Conservation (phyloP, 92 coral and sea anemone genomes). For the Heliopora coerulea region DNA sequence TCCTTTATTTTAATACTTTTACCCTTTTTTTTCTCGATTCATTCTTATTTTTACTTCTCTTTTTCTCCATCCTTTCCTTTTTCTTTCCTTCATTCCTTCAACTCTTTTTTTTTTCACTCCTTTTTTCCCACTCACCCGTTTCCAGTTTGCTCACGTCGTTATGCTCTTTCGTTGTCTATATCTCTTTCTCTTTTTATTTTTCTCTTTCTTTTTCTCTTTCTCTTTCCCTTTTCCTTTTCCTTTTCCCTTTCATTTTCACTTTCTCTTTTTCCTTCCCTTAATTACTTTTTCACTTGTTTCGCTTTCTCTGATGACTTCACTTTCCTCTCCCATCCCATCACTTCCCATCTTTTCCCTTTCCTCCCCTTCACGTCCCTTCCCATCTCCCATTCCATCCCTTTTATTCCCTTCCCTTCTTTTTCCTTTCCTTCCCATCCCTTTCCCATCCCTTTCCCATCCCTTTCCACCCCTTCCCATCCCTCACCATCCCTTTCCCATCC, state of each 20-base stretch:
- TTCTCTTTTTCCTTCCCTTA: neutral
- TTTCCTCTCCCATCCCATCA: neutral
- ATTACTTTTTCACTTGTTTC: neutral
- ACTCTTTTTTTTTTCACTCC: no score
- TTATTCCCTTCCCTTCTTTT: neutral
- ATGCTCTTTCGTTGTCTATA: neutral
- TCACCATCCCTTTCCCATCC: neutral
- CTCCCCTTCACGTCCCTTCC: neutral
- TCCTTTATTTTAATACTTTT: no score
- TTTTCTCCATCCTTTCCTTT: neutral
- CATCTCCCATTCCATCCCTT: neutral
- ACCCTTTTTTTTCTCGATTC: neutral
- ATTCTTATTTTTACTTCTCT: neutral
- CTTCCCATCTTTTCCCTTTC: neutral
- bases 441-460: neutral
- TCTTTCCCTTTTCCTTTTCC: neutral
- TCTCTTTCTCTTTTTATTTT: neutral
- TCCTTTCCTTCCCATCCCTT: neutral
- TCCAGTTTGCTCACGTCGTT: no score
- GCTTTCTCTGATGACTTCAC: no score
- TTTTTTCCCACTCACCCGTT: no score
- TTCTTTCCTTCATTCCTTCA: neutral
- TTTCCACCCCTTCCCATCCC: neutral
- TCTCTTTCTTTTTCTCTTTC: neutral
- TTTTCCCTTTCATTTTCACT: neutral